Percentiles rank a stretch among this genome's conserved stretches.
These are phyloP conservation scores for Psittacula echo DNA, from an alignment of 2,797 vertebrate species.

Conservation along the genomic window DNA sequence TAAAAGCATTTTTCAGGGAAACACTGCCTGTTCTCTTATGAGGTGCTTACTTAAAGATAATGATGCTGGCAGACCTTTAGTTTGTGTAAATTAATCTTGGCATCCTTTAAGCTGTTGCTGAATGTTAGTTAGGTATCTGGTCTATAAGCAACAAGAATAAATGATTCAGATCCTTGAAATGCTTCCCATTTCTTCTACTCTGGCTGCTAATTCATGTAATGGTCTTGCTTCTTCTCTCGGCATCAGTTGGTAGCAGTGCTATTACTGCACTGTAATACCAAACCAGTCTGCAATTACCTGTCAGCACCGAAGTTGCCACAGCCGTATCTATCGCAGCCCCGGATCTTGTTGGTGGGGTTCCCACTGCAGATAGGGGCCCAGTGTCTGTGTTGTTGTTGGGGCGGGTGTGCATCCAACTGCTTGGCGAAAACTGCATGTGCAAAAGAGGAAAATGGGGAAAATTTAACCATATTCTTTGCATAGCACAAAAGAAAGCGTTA, in stretches of 20 bases:
- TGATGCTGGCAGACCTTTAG: neutral
- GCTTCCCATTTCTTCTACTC: neutral
- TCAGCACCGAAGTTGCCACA: conserved; percentile 66
- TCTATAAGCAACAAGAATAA: neutral
- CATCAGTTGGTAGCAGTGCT: neutral
- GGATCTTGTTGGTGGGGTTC: conserved; percentile 72
- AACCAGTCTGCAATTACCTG: conserved; percentile 40
- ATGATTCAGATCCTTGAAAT: neutral
- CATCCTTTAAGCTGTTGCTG: neutral
- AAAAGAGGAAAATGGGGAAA: neutral
- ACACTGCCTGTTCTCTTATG: neutral
- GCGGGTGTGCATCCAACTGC: neutral
- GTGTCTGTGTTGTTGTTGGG: conserved; percentile 32
- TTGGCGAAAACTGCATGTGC: neutral
- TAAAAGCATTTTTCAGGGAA: neutral
- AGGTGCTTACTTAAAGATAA: neutral
- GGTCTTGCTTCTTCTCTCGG: neutral
- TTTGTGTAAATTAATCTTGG: neutral
- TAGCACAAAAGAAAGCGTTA: accelerated
- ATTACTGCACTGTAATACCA: neutral
- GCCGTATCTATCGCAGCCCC: conserved; percentile 72
- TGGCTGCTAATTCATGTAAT: neutral
- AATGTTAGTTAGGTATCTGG: neutral
- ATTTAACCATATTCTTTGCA: accelerated
- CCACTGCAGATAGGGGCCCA: conserved; percentile 74